Base-by-base conservation (phyloP, 2,888 invertebrate species). In the Molanna angustata region DNA sequence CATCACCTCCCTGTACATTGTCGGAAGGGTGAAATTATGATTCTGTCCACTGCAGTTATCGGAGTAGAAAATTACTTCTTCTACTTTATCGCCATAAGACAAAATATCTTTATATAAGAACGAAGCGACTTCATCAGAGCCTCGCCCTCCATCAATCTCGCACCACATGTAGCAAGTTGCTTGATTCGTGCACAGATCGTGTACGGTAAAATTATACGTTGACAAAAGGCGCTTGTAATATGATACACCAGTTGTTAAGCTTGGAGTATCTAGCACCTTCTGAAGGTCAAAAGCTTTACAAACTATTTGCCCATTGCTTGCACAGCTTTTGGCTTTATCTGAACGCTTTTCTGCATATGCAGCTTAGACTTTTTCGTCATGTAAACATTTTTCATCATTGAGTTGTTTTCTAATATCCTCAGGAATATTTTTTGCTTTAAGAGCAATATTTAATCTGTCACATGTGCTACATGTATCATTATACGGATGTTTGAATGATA, bases 111-210 rank as follows among this genome's bases (percentile, higher is more conserved):
- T 13, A 11, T 22, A 43, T 17, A 43, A 21, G 2, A 27, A 3
- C 4, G 27, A 22, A 14, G 43, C 43, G 27, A 43, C 16, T 21
- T 43, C 43, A 27, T 43, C 27, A 7, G 27, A 43, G 9, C 43
- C 27, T 16, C 43, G 43, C 6, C 27, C 27, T 14, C 27, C 43
- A 27, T 27, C 43, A 27, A 27, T 13, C 22, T 43, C 43, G 4
- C 13, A 27, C 43, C 43, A 43, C 43, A 43, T 43, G 17, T 43
- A 43, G 16, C 43, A 43, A 14, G 14, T 21, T 6, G 22, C 43
- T 3, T 43, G 14, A 27, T 43, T 43, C 2, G 43, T 43, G 16
- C 22, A 14, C 16, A 43, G 14, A 21, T 43, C 43, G 22, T 43
- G 43, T n/a, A 43, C 43, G 2, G 43, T 43, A 2, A 43, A 16